A percentile compares a stretch with the other conserved stretches of the same genome.
Evolutionary conservation across 2,888 invertebrate genomes (phyloP).

Genomic region (Matsumyia berberina): DNA sequence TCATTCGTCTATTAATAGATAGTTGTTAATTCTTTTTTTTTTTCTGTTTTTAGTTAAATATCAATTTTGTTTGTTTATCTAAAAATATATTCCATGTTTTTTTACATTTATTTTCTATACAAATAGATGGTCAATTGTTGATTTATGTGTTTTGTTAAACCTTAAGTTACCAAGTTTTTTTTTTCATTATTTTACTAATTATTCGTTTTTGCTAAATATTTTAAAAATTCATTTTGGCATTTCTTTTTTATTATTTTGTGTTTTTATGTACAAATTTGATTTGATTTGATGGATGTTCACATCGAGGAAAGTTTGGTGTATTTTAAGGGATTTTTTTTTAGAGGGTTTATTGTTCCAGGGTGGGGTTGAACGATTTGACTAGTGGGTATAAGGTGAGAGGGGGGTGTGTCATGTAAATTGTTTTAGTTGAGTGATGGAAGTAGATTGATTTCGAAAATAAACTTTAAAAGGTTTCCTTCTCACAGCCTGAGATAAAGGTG

Average conservation of each 20-base stretch:
- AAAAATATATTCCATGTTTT: conserved; percentile 68
- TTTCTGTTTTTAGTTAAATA: conserved; percentile 50
- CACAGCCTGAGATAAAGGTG: conserved; percentile 57
- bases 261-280: conserved; percentile 58
- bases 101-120: conserved; percentile 67
- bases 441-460: conserved; percentile 37
- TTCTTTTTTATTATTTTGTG: conserved; percentile 14
- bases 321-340: conserved; percentile 27
- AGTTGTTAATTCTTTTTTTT: conserved; percentile 23
- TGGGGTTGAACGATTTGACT: conserved; percentile 50
- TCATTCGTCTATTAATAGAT: conserved; percentile 58
- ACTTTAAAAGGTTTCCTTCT: conserved; percentile 45
- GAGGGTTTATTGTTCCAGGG: conserved; percentile 56
- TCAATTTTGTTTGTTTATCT: conserved; percentile 65
- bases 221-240: conserved; percentile 65
- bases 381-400: conserved; percentile 2
- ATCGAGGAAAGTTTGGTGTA: conserved; percentile 51
- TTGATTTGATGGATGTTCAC: conserved; percentile 39
- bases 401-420: conserved; percentile 1
- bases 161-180: conserved; percentile 63
- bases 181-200: conserved; percentile 1
- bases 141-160: conserved; percentile 49
- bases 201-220: conserved; percentile 44
- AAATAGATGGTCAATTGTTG: conserved; percentile 76
- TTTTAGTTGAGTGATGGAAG: conserved; percentile 49